Percentiles rank a stretch among this genome's conserved stretches.
phyloP scores from a whole-genome alignment of 2,113 vertebrate species.

The Heterocephalus glaber region DNA sequence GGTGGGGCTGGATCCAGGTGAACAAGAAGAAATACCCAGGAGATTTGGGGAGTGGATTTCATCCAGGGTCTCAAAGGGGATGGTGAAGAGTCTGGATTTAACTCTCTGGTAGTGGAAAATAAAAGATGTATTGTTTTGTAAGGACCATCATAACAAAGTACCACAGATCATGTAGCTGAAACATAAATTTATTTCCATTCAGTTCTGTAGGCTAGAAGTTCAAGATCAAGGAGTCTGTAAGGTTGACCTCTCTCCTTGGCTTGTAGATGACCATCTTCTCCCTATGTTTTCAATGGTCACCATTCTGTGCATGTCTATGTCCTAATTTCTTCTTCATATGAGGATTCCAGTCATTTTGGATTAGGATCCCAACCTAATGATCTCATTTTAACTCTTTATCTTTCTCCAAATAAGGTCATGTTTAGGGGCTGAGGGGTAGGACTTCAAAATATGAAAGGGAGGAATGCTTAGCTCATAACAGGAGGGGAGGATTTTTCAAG shows the following conservation, averaged over 20 bases:
- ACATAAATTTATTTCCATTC: neutral
- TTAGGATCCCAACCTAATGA: neutral
- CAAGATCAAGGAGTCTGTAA: neutral
- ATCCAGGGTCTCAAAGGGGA: neutral
- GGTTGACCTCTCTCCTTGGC: neutral
- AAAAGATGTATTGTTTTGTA: neutral
- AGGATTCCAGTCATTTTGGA: neutral
- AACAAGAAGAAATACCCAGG: neutral
- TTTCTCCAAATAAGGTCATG: neutral
- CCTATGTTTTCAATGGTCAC: neutral
- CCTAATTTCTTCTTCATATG: neutral
- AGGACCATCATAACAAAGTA: neutral
- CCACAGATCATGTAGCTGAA: neutral
- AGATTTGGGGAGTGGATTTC: neutral
- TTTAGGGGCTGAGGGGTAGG: neutral
- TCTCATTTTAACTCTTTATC: neutral
- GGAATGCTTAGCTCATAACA: neutral
- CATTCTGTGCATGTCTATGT: neutral
- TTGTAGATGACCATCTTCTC: neutral
- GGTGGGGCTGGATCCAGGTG: neutral
- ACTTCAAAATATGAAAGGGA: neutral
- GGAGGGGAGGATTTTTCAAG: neutral
- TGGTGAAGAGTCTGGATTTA: neutral
- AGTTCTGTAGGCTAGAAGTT: neutral
- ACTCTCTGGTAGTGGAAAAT: neutral